Base-by-base conservation (phyloP, 1,140 invertebrate species). In the Gonatopus flavifemur region DNA sequence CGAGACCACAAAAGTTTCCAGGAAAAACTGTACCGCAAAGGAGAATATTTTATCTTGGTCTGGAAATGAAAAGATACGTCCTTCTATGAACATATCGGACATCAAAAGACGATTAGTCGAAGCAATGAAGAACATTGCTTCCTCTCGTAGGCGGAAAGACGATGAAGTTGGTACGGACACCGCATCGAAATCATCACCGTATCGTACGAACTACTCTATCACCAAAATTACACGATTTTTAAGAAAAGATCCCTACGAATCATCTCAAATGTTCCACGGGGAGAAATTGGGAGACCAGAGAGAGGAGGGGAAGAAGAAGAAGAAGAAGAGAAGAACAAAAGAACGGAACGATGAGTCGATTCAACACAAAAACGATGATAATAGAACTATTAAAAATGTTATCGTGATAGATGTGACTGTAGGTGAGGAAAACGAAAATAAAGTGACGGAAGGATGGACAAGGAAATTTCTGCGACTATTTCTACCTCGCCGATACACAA, bases 111-210 rank as follows among this genome's bases (percentile, higher is more conserved):
- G 52, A 10, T 38, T 54, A 31, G 47, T 54, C 7, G 52, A 54
- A 30, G n/a, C 52, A 20, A 54, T 54, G 52, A 54, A 54, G 48
- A 54, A 48, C 12, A 44, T 54, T 25, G 52, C 40, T 5, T 54
- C 52, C 2, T 40, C 48, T 0, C n/a, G 28, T 5, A 15, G 47
- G 5, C 49, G 50, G 35, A 54, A 39, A 15, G 48, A 54, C 13
- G 19, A 16, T 18, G 35, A 39, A 0, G 16, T 10, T 3, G 25
- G 21, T 12, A 2, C 22, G 7, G 6, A n/a, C n/a, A n/a, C n/a
- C n/a, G n/a, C n/a, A n/a, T n/a, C n/a, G n/a, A n/a, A n/a, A n/a
- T n/a, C n/a, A n/a, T n/a, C n/a, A n/a, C n/a, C n/a, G n/a, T n/a
- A n/a, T n/a, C n/a, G n/a, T 0, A 28, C 16, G 1, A 5, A 10